Evolutionary conservation across 37 sponge, comb jelly and placozoan species (phyloP), one percentile per base, ranked within the genome.

Genomic region (Cliona cf. orientalis): DNA sequence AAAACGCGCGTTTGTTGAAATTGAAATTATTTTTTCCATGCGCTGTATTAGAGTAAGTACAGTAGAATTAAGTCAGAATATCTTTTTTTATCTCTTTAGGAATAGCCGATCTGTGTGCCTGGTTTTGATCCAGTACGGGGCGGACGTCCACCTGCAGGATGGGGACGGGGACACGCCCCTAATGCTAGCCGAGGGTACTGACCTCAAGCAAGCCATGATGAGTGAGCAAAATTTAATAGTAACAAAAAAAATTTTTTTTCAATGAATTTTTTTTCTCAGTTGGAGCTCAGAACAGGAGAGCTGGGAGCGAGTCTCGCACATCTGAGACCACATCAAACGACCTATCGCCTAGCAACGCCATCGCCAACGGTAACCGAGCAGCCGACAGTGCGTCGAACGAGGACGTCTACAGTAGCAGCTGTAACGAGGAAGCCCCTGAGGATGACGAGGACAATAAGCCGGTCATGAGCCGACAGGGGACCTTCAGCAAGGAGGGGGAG

Each of bases 161-260:
- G 60, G 25, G 23, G 89, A 93, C 66, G 90, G 90, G 23, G 86
- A 93, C 79, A 85, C 90, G 0, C 90, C 93, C 35, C 28, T 58
- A 0, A 12, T 19, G 25, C 86, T 91, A 2, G 75, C 75, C n/a
- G 42, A 59, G 7, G 19, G 38, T 22, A 19, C 61, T 9, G 84
- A 83, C 5, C 57, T 83, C 21, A 82, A 69, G 58, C 33, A 72
- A 65, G 69, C 75, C 74, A 75, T 86, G 43, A 9, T 64, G 44
- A 14, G 92, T 91, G 45, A 67, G 91, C 58, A 9, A n/a, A n/a
- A 22, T 9, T 61, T 31, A 6, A 9, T 31, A 23, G 29, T 61
- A 5, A 61, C 55, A 49, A 11, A 17, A 19, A 17, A 17, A 19
- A 49, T 17, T 17, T 17, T 49, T 49, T 49, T 17, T 49, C 55